Conservation (phyloP, 2,113 vertebrate species). For the Capreolus pygargus region DNA sequence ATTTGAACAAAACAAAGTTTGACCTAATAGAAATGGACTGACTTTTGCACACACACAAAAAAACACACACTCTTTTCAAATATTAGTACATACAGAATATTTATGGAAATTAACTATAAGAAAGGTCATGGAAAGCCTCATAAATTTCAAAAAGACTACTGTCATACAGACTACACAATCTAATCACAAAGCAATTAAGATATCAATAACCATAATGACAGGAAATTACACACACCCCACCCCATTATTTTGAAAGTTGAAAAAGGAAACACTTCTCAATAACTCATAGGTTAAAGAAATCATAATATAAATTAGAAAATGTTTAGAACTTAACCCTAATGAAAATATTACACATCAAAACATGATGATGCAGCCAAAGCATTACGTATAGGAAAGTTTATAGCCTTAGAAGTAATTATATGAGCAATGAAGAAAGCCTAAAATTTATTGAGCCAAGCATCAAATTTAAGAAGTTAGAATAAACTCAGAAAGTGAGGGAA, state of each 20-base stretch:
- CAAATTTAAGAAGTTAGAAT: not conserved
- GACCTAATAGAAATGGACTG: not conserved
- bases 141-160: not conserved
- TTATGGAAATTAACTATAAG: not conserved
- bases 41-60: not conserved
- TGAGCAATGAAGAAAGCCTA: conserved; percentile 1
- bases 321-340: not conserved
- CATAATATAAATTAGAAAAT: not conserved
- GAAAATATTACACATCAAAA: not conserved
- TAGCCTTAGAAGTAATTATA: not conserved
- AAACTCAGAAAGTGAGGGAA: not conserved
- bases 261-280: not conserved
- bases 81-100: not conserved
- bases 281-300: not conserved
- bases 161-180: not conserved
- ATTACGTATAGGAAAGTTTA: not conserved
- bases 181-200: not conserved
- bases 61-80: not conserved
- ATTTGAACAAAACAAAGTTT: not conserved
- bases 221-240: not conserved
- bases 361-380: not conserved
- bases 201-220: not conserved
- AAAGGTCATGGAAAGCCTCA: not conserved
- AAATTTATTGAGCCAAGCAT: not conserved
- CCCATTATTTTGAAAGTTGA: not conserved